Base-by-base conservation (phyloP, 2,113 vertebrate genomes). In the Patagioenas fasciata region DNA sequence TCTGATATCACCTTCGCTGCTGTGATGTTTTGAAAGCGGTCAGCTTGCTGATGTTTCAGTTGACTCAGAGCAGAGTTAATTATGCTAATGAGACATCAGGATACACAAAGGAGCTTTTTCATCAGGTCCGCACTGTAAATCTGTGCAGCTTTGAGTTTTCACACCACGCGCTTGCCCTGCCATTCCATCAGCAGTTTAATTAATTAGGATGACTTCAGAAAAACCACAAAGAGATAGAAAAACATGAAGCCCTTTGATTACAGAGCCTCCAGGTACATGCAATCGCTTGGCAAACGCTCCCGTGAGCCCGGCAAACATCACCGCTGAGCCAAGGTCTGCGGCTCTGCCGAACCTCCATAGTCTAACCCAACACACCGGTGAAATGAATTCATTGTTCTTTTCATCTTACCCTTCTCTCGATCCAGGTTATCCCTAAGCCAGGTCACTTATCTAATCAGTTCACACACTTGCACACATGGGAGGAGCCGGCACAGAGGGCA, bases 281-380 rank as follows among this genome's bases (percentile, higher is more conserved):
- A 48, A 48, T 64, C 1, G 1, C 48, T 50, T 1, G 1, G 69
- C 36, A 21, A 25, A 73, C 7, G 0, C 25, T 53, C 66, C 23
- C 0, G 1, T 11, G 42, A 34, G 56, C 47, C 42, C 67, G 28
- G 67, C 0, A 0, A 44, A 14, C 14, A 32, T 14, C 1, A 3
- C 32, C 0, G 1, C 66, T 64, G 64, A 74, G 38, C 61, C 16
- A 14, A 40, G 58, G 36, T 67, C 60, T 60, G 64, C 36, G 48
- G 57, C 21, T 53, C 70, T 64, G 1, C 0, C 40, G 65, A 57
- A n/a, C 3, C 0, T 31, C 65, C 67, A 9, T 8, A 47, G 34
- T 25, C 16, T 48, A 56, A 70, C 28, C 47, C 83, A 88, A 50
- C 57, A 3, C 25, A 4, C 16, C 4, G 11, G 16, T 26, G 40